These are phyloP conservation scores for Agrilus cyanescens DNA, from an alignment of 2,888 invertebrate genomes.

Conservation along the genomic window DNA sequence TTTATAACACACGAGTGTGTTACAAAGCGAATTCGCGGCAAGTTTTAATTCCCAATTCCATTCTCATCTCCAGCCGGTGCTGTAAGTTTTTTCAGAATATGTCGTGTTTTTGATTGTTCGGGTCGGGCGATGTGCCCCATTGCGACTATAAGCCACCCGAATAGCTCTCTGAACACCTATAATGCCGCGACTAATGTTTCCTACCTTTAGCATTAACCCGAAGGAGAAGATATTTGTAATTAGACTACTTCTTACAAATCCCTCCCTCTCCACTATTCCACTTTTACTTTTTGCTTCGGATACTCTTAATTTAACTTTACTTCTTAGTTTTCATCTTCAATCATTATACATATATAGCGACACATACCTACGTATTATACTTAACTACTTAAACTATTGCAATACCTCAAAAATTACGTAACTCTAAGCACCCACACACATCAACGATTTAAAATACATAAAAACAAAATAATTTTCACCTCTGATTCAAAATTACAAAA, in stretches of 20 bases:
- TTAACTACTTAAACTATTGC: too few species aligned
- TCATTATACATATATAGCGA: too few species aligned
- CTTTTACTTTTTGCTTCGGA: too few species aligned
- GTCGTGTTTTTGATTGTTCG: conserved; percentile 44
- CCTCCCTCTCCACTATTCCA: conserved; percentile 18
- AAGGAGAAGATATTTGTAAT: conserved; percentile 43
- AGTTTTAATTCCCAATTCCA: conserved; percentile 29
- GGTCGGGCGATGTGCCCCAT: conserved; percentile 48
- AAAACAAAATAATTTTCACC: too few species aligned
- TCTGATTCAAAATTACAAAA: too few species aligned
- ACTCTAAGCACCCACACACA: too few species aligned
- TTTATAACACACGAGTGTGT: conserved; percentile 13
- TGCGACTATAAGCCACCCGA: conserved; percentile 53
- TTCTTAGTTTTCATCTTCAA: too few species aligned
- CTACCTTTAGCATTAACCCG: conserved; percentile 33
- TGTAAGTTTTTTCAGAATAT: conserved; percentile 30
- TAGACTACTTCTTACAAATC: conserved; percentile 38
- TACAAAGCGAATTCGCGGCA: conserved; percentile 18
- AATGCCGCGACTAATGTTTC: conserved; percentile 53
- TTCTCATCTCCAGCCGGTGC: conserved; percentile 25
- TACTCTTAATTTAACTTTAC: too few species aligned
- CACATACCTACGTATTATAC: too few species aligned
- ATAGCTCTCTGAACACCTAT: conserved; percentile 59
- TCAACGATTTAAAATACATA: too few species aligned
- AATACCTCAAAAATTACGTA: too few species aligned